Evolutionary conservation across 2,888 invertebrate genomes (phyloP), one percentile per base, ranked within the genome.

Genomic region (Thymelicus sylvestris): DNA sequence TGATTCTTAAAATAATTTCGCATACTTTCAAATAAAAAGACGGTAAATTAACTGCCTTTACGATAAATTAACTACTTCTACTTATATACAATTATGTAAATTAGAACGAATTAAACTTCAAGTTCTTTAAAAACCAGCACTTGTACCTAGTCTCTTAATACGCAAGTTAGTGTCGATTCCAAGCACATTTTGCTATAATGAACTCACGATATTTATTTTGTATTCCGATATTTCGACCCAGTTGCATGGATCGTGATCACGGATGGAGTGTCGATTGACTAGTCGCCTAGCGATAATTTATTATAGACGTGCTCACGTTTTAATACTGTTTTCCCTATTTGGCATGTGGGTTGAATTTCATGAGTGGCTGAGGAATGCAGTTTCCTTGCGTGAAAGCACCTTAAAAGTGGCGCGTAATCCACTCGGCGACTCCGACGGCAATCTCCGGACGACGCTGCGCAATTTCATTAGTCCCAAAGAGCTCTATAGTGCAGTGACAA

Each of bases 211-310:
- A 19, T 19, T 19, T 19, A 19, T 19, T 19, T 19, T 19, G 19
- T 19, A 19, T 19, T 19, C 0, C 19, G 19, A 19, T 19, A 19
- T 19, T 19, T 19, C 19, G 19, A 19, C 19, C 2, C 19, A 19
- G 19, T 19, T 19, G 19, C 19, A 19, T 19, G 19, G 2, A 19
- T 19, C 19, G 19, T 19, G 19, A 2, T 19, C 19, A 19, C 19
- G 19, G 19, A 19, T 19, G 19, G 19, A 19, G 19, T 19, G 19
- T 81, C 83, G 79, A 79, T 84, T 89, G 90, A 89, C 87, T 75
- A 74, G 73, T 75, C 80, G 89, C 90, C 89, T 90, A 90, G 86
- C 62, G 84, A 86, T 89, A 89, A 89, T 87, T 89, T 86, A 88
- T 82, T 84, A 85, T 84, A 86, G 84, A 87, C 82, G 85, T 80